Base-by-base conservation (phyloP, 2,797 vertebrate genomes). In the Acanthis flammea region DNA sequence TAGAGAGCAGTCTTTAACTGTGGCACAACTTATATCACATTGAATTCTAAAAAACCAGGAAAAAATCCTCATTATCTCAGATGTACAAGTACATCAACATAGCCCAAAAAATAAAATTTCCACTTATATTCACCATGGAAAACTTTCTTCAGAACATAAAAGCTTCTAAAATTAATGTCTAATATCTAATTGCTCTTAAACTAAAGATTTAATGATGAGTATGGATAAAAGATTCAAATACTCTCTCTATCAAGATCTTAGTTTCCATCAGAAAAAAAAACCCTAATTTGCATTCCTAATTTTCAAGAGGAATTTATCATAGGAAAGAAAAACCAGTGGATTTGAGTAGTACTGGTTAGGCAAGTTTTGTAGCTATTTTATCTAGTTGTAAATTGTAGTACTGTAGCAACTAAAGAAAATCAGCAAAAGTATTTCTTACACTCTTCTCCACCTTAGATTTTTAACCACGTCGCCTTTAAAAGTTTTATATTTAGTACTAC, bases 311-410 rank as follows among this genome's bases (percentile, higher is more conserved):
- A 82, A 85, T 51, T 28, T 3, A 24, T 23, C 8, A 57, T 4
- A 53, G 7, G 31, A 8, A 62, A 66, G 10, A 54, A 4, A 74
- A 82, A 71, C 0, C 0, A 0, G 18, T 50, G 23, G 0, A 9
- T 71, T 86, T 57, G 13, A 27, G 6, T 22, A 41, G 21, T 28
- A 14, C 5, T 19, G 3, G 15, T 48, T 48, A 57, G 42, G 23
- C 31, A 82, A 25, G 17, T 55, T 44, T 24, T 35, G 7, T 12
- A 33, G 9, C 24, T 51, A 23, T 30, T 53, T 30, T 44, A 10
- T 31, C 19, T 66, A 12, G 14, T 15, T 68, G 14, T 54, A 41
- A 86, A 50, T 2, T 66, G 16, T 27, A 47, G 28, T 24, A 24
- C 22, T 33, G 27, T 7, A 50, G 12, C 31, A 72, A 67, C 19